A percentile compares a stretch with the other conserved stretches of the same genome.
phyloP scores from a whole-genome alignment of 2,888 invertebrate genomes.

The Napeogenes inachia region DNA sequence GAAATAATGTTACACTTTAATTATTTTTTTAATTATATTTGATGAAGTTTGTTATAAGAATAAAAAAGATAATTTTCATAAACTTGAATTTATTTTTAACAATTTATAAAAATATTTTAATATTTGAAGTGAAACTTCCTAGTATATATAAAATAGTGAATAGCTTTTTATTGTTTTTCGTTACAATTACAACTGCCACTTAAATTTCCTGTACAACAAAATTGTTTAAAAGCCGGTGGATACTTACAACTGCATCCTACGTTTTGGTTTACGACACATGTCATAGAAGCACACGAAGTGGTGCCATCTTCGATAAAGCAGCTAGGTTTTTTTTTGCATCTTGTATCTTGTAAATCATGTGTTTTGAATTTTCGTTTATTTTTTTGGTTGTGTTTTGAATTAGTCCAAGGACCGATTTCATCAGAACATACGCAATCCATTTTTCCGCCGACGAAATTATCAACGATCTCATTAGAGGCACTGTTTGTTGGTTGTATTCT shows the following conservation, averaged over 20 bases:
- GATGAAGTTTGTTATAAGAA: no score
- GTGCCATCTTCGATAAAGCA: constrained; percentile 11
- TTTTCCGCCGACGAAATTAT: no score
- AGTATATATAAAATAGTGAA: constrained; percentile 31
- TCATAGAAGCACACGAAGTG: constrained; percentile 9
- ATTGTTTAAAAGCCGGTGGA: constrained; percentile 45
- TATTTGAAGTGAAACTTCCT: no score
- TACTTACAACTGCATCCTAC: constrained; percentile 41
- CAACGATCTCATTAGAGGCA: not conserved
- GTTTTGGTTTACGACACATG: constrained; percentile 11
- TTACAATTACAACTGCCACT: constrained; percentile 44
- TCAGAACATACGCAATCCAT: constrained; percentile 13
- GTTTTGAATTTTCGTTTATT: not conserved
- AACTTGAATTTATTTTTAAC: no score
- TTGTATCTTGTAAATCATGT: not conserved
- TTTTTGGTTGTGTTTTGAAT: not conserved
- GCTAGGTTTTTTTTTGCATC: not conserved
- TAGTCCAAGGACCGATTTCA: not conserved
- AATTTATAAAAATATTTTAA: no score
- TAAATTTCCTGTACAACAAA: constrained; percentile 44
- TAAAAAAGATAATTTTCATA: no score
- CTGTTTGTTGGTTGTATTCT: not conserved
- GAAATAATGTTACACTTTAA: no score
- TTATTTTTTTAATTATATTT: no score
- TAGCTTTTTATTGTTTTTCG: constrained; percentile 27